Conservation (phyloP, 2,888 invertebrate species). For the Cotesia congregata region DNA sequence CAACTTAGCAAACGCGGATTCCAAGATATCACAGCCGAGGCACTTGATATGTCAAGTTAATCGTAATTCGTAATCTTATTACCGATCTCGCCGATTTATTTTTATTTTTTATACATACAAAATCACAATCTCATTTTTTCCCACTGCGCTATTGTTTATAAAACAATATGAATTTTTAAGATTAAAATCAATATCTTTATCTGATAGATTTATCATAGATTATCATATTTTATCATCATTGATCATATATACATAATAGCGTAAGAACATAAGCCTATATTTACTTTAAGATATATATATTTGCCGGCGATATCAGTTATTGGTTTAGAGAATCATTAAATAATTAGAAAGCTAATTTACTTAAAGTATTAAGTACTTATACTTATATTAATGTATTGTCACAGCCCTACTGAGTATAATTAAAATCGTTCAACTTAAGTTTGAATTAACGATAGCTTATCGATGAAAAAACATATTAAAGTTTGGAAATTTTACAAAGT, state of each 20-base stretch:
- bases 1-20: constrained; percentile 42
- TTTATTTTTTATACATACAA: not conserved
- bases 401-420: not conserved
- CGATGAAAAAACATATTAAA: not conserved
- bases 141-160: too few species aligned
- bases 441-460: not conserved
- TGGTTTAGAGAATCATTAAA: not conserved
- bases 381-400: not conserved
- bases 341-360: not conserved
- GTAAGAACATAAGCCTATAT: not conserved
- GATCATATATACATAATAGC: not conserved
- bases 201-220: too few species aligned
- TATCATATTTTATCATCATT: too few species aligned
- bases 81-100: constrained; percentile 10
- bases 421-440: not conserved
- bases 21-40: constrained; percentile 35
- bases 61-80: constrained; percentile 26
- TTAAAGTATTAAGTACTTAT: not conserved
- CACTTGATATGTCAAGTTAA: constrained; percentile 21
- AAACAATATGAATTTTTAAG: too few species aligned
- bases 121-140: not conserved
- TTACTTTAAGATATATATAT: not conserved
- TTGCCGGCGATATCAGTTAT: not conserved
- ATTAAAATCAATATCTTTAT: too few species aligned
- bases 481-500: not conserved